Conservation (phyloP, 2,888 invertebrate genomes). For the Invenusta paracnida region DNA sequence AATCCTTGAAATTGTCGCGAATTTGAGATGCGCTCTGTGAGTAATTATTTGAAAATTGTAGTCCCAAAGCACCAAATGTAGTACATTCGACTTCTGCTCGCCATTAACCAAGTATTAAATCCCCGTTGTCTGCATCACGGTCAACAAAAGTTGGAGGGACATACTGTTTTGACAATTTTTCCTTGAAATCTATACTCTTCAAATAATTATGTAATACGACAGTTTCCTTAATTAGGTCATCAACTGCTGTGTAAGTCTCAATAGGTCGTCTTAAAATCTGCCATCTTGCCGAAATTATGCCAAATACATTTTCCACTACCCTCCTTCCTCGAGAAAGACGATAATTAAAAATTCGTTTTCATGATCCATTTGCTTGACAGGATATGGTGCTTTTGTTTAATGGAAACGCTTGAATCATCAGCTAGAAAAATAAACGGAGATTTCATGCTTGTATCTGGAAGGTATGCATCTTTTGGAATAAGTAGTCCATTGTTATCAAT, state of each 20-base stretch:
- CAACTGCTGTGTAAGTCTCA: background rate
- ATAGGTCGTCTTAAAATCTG: background rate
- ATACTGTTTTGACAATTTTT: background rate
- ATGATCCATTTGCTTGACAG: background rate
- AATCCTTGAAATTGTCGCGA: background rate
- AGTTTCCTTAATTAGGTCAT: background rate
- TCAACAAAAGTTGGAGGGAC: background rate
- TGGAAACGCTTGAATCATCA: background rate
- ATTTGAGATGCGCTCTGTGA: background rate
- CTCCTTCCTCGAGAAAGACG: background rate
- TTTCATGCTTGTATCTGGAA: background rate
- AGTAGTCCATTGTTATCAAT: too few relatives aligned
- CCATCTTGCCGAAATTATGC: background rate
- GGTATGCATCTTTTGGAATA: too few relatives aligned
- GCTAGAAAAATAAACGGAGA: background rate
- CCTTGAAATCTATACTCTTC: background rate
- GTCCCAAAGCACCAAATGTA: background rate
- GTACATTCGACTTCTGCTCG: background rate
- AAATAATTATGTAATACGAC: background rate
- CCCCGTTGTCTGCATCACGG: background rate
- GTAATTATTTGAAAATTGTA: constrained; percentile 4
- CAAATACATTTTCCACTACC: background rate
- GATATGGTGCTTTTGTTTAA: background rate
- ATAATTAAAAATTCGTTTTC: background rate
- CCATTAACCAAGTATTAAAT: background rate